Evolutionary conservation across 2,888 invertebrate species (phyloP), one percentile per base, ranked within the genome.

Genomic region (Melanostoma scalare): DNA sequence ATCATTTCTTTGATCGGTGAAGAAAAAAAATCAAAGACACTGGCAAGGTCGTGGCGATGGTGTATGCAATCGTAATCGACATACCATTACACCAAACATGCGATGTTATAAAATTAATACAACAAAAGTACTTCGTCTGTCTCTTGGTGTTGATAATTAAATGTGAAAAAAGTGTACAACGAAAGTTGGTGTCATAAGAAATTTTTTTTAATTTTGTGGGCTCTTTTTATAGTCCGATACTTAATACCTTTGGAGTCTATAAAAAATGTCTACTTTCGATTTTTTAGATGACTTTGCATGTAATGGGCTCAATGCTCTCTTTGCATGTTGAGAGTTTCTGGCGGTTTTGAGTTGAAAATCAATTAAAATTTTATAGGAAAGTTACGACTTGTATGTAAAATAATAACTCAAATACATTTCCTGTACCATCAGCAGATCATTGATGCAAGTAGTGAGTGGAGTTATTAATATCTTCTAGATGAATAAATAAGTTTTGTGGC

Each of bases 21-120:
- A 40, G n/a, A 42, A 33, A 33, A 30, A 31, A 4, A 53, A 35
- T 3, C 36, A 30, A 44, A 50, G 42, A 52, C 67, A 72, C 53
- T 67, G 53, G 53, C 77, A 82, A 82, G 82, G 77, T 78, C 82
- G 78, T 69, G 65, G 53, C 61, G 55, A 36, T 53, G 58, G 10
- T 20, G 10, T 20, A 20, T 20, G 46, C 6, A 33, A 42, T 67
- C 44, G 10, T 10, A 67, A 68, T 60, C 44, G 61, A 50, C 53
- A 36, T 55, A 48, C 31, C 20, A 20, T 20, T 20, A 20, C 9
- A 44, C n/a, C 55, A 60, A 38, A 60, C 8, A 38, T 38, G 36
- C n/a, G 46, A 40, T 31, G 35, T 36, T 8, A 10, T 52, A 20
- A 33, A 69, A 69, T 69, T 73, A 58, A 77, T 73, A 73, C 61